A percentile compares a stretch with the other conserved stretches of the same genome.
Evolutionary conservation across 2,797 vertebrate genomes (phyloP).

Genomic region (Galagoides demidoff): DNA sequence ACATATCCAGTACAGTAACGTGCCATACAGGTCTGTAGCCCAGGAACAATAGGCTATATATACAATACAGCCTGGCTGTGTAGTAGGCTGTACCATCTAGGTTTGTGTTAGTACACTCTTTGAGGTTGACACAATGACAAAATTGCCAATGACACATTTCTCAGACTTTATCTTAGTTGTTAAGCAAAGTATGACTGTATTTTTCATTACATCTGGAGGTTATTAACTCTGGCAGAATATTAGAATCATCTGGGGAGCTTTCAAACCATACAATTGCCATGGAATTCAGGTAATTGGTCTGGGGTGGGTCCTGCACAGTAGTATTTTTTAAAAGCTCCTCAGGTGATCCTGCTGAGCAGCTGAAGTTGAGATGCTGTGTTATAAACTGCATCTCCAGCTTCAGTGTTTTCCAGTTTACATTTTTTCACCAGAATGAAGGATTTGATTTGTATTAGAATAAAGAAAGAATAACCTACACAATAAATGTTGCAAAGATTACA

Average conservation of each 20-base stretch:
- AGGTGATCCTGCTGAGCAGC: not conserved
- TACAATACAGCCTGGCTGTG: not conserved
- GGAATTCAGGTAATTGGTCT: not conserved
- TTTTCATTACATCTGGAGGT: constrained; percentile 40
- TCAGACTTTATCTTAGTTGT: not conserved
- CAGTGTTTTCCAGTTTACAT: not conserved
- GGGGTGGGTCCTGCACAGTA: not conserved
- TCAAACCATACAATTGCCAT: not conserved
- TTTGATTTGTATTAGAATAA: constrained; percentile 54
- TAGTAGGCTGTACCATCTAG: not conserved
- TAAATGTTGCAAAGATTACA: not conserved
- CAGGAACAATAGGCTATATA: not conserved
- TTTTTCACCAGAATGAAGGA: constrained; percentile 20
- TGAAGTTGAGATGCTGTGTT: not conserved
- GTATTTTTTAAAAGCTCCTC: not conserved
- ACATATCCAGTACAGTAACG: not conserved
- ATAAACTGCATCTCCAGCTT: not conserved
- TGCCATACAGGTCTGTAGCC: not conserved
- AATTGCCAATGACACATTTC: not conserved
- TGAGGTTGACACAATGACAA: not conserved
- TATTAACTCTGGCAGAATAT: constrained; percentile 17
- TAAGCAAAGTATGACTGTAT: not conserved
- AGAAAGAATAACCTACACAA: not conserved
- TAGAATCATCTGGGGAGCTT: constrained; percentile 38
- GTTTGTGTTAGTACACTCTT: not conserved